These are phyloP conservation scores for Temnopleurus reevesii DNA, from an alignment of 53 echinoderm and acorn worm genomes.

Conservation along the genomic window DNA sequence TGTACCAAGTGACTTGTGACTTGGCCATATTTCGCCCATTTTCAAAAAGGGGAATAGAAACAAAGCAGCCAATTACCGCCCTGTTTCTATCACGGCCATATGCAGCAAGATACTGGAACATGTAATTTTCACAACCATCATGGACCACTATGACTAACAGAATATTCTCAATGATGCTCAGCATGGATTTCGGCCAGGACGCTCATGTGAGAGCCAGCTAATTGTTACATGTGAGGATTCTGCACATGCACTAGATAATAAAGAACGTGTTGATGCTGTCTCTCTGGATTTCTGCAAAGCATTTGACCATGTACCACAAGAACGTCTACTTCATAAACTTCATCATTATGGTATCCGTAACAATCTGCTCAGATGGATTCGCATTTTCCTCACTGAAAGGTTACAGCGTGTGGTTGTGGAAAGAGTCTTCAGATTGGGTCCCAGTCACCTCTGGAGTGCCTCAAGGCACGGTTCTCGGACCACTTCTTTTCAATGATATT, in stretches of 20 bases:
- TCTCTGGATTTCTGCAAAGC: constrained; percentile 62
- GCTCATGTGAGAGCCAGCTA: constrained; percentile 64
- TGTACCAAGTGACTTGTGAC: constrained; percentile 48
- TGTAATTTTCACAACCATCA: constrained; percentile 57
- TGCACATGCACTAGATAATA: constrained; percentile 56
- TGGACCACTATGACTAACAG: constrained; percentile 59
- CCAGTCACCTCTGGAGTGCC: too few relatives aligned
- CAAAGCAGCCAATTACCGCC: constrained; percentile 48
- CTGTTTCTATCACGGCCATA: constrained; percentile 54
- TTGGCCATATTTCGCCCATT: constrained; percentile 55
- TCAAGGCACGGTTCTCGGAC: constrained; percentile 36
- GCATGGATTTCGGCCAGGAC: constrained; percentile 57
- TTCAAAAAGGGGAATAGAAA: constrained; percentile 57
- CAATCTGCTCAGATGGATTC: too few relatives aligned
- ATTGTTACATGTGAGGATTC: constrained; percentile 55
- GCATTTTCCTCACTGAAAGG: too few relatives aligned
- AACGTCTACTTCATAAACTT: too few relatives aligned
- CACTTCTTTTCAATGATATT: constrained; percentile 43
- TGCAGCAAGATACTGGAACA: constrained; percentile 57
- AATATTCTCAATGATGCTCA: constrained; percentile 51
- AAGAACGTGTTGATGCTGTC: constrained; percentile 50
- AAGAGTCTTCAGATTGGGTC: too few relatives aligned
- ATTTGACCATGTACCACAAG: too few relatives aligned
- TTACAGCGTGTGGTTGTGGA: too few relatives aligned
- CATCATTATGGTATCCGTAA: too few relatives aligned